A percentile compares a stretch with the other conserved stretches of the same genome.
phyloP scores from a whole-genome alignment of 2,888 invertebrate genomes.

The Miltochrista miniata region DNA sequence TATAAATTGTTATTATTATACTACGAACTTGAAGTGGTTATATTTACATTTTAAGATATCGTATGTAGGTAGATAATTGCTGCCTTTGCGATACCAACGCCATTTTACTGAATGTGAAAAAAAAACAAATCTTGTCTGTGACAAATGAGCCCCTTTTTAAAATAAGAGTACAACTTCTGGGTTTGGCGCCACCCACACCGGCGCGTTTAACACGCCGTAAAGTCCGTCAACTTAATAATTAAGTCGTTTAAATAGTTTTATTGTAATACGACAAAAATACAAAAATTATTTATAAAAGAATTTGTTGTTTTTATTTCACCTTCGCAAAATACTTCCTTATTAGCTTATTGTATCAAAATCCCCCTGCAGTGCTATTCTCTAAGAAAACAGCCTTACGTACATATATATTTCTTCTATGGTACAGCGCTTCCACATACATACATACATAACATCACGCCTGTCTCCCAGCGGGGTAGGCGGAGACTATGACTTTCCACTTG shows the following conservation, averaged over 20 bases:
- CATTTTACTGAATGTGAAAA: background rate
- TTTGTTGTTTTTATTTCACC: slow-evolving; percentile 31
- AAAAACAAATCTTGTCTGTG: slow-evolving; percentile 28
- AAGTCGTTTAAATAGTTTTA: slow-evolving; percentile 46
- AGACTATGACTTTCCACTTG: too few species aligned
- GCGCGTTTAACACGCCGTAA: slow-evolving; percentile 35
- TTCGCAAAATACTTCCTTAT: too few species aligned
- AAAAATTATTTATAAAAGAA: slow-evolving; percentile 47
- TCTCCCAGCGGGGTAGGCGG: too few species aligned
- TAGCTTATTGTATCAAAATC: too few species aligned
- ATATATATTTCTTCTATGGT: too few species aligned
- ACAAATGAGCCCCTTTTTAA: slow-evolving; percentile 41
- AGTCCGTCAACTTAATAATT: slow-evolving; percentile 32
- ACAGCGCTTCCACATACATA: too few species aligned
- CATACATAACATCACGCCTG: too few species aligned
- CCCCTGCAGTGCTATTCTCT: too few species aligned
- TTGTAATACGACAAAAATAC: slow-evolving; percentile 59
- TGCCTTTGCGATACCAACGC: background rate
- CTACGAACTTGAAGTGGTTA: slow-evolving; percentile 24
- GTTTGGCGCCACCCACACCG: slow-evolving; percentile 9
- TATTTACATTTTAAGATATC: slow-evolving; percentile 3
- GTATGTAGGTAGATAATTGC: slow-evolving; percentile 24
- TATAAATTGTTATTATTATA: slow-evolving; percentile 13
- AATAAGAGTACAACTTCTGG: slow-evolving; percentile 38
- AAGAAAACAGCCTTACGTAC: too few species aligned